phyloP scores from a whole-genome alignment of 2,113 vertebrate genomes.

The Falco punctatus region DNA sequence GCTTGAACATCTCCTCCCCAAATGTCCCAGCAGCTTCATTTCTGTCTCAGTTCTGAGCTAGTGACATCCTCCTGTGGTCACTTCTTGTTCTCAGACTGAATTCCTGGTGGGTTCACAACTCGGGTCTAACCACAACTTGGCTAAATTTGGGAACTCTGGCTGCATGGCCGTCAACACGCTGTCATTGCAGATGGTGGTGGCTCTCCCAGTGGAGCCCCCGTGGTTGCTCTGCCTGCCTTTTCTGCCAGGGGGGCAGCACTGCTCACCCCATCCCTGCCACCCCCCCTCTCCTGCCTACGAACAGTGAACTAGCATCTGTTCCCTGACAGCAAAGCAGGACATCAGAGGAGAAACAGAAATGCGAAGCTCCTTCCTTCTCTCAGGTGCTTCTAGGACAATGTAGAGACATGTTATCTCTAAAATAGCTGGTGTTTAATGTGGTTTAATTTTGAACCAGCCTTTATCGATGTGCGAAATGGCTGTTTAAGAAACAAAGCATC shows the following conservation, averaged over 20 bases:
- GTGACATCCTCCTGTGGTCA: accelerated
- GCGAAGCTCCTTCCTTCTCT: not conserved
- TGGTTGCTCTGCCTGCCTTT: not conserved
- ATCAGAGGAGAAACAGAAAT: not conserved
- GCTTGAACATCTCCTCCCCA: not conserved
- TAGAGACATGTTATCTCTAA: not conserved
- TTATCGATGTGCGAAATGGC: not conserved
- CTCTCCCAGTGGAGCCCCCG: not conserved
- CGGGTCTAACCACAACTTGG: not conserved
- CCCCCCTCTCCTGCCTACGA: not conserved
- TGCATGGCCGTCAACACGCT: not conserved
- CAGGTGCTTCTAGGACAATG: not conserved
- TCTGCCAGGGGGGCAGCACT: not conserved
- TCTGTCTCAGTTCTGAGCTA: not conserved
- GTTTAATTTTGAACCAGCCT: not conserved
- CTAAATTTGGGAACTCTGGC: not conserved
- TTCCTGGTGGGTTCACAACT: not conserved
- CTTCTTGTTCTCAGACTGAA: not conserved
- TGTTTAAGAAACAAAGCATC: not conserved
- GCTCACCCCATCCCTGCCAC: not conserved
- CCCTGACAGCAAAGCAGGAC: not conserved
- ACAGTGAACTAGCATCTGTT: not conserved
- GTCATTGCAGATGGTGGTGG: not conserved
- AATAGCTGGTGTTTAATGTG: not conserved
- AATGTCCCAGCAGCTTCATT: not conserved